Evolutionary conservation across 2,888 invertebrate species (phyloP).

Genomic region (Apamea sordens): DNA sequence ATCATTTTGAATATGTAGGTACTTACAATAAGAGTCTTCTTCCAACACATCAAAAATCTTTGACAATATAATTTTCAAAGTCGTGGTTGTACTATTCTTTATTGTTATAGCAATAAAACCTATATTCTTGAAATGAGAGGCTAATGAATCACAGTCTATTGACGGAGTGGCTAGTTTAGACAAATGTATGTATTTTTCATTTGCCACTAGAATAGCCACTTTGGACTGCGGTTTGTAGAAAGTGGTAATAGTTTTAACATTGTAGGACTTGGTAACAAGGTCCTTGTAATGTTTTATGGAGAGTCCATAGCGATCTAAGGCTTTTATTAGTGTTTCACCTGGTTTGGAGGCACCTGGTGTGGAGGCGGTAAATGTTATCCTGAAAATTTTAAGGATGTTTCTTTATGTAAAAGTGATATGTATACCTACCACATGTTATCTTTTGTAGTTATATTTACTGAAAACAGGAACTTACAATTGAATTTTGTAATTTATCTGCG

Average conservation of each 20-base stretch:
- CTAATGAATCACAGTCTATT: slow-evolving; percentile 83
- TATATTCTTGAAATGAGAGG: slow-evolving; percentile 77
- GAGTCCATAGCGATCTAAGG: slow-evolving; percentile 79
- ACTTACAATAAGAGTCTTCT: slow-evolving; percentile 87
- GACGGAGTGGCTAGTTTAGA: slow-evolving; percentile 84
- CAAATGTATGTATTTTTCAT: slow-evolving; percentile 83
- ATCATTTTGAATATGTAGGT: neutral
- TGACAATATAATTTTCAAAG: slow-evolving; percentile 75
- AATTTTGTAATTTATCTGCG: slow-evolving; percentile 71
- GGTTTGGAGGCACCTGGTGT: slow-evolving; percentile 68
- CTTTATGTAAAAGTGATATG: neutral
- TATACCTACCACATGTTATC: neutral
- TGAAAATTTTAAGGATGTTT: slow-evolving; percentile 65
- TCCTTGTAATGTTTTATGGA: slow-evolving; percentile 75
- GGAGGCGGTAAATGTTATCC: slow-evolving; percentile 73
- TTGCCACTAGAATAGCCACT: slow-evolving; percentile 86
- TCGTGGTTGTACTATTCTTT: slow-evolving; percentile 76
- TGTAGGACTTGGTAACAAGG: slow-evolving; percentile 69
- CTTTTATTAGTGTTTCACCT: slow-evolving; percentile 82
- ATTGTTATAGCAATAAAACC: slow-evolving; percentile 83
- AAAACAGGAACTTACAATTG: slow-evolving; percentile 70
- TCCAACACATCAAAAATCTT: slow-evolving; percentile 78
- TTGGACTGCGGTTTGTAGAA: slow-evolving; percentile 82
- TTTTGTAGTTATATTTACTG: neutral
- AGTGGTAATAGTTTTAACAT: slow-evolving; percentile 73